A percentile compares a stretch with the other conserved stretches of the same genome.
Conservation (phyloP, 2,797 vertebrate genomes). For the Paratrypauchen microcephalus region DNA sequence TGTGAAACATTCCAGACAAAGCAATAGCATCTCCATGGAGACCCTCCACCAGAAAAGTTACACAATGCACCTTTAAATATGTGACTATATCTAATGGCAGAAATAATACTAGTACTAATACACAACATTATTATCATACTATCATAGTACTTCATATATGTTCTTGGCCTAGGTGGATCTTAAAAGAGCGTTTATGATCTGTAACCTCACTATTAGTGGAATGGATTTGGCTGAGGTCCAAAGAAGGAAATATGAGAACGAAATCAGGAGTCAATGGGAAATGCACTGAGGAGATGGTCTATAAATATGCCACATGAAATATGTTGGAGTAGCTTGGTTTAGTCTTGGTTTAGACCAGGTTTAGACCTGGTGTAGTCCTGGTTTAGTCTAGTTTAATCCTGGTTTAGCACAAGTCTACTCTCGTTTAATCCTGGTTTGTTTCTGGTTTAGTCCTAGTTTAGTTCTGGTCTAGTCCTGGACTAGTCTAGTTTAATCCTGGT, state of each 20-base stretch:
- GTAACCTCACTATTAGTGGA: background rate
- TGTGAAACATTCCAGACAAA: too few relatives aligned
- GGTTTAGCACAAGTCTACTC: background rate
- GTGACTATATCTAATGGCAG: background rate
- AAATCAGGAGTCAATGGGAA: background rate
- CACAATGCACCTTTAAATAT: too few relatives aligned
- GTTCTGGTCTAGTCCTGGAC: background rate
- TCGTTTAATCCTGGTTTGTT: background rate
- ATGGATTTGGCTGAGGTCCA: background rate
- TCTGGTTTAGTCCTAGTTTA: background rate
- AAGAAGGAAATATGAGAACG: background rate
- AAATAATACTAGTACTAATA: background rate
- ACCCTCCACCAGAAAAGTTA: too few relatives aligned
- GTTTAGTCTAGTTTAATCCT: background rate
- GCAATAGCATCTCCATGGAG: too few relatives aligned
- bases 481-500: background rate
- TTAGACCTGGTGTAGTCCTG: background rate
- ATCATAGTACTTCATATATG: background rate
- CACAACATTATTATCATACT: background rate
- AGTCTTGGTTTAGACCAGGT: background rate
- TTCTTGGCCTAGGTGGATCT: background rate
- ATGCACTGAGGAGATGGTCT: background rate
- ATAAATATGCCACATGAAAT: background rate
- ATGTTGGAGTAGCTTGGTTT: background rate
- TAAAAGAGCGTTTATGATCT: background rate